Evolutionary conservation across 2,797 vertebrate species (phyloP).

Genomic region (Mico argentatus): DNA sequence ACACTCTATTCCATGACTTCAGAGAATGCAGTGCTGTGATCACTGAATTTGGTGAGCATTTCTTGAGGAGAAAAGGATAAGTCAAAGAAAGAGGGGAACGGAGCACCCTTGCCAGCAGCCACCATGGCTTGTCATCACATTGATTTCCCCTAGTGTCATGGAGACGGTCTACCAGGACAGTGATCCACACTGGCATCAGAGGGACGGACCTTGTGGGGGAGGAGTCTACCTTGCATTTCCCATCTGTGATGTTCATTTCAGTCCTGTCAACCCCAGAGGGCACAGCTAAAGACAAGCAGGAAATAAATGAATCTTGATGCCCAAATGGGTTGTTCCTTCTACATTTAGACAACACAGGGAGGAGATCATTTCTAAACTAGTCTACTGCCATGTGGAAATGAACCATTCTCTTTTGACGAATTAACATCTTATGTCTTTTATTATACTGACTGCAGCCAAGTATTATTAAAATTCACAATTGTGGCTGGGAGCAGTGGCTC

Average conservation of each 20-base stretch:
- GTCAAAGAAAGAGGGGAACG: neutral
- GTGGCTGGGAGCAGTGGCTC: neutral
- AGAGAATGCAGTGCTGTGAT: neutral
- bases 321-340: neutral
- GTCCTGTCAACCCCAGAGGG: neutral
- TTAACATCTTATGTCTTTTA: neutral
- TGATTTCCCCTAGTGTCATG: neutral
- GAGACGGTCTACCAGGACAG: neutral
- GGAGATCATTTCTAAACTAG: rapidly evolving
- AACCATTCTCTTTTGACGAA: neutral
- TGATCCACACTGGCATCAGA: neutral
- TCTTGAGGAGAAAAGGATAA: neutral
- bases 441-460: neutral
- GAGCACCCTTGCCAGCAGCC: neutral
- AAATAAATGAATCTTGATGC: too few relatives aligned
- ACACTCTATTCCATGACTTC: neutral
- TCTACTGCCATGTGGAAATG: rapidly evolving
- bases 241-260: neutral
- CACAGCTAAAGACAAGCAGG: neutral
- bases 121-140: neutral
- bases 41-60: neutral
- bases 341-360: neutral
- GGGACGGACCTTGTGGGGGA: neutral
- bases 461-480: neutral
- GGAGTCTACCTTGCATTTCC: neutral